phyloP scores from a whole-genome alignment of 2,113 vertebrate species.

The Corydoras sp. region DNA sequence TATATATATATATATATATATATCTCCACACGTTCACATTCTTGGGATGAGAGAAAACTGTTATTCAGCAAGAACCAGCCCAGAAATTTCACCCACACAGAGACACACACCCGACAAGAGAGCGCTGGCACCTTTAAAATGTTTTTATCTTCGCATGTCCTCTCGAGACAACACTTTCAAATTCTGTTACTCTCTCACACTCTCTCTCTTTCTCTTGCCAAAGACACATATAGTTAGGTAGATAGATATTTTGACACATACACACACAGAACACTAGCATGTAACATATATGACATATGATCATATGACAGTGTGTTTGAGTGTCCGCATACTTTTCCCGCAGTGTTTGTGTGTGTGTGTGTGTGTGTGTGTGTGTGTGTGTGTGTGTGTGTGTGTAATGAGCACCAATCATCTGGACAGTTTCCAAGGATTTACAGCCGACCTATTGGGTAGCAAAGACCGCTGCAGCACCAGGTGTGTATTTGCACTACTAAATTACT shows the following conservation, averaged over 20 bases:
- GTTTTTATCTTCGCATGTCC: constrained; percentile 48
- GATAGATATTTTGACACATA: too few relatives aligned
- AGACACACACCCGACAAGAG: constrained; percentile 23
- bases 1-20: too few relatives aligned
- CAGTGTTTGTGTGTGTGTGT: neutral
- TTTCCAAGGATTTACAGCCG: constrained; percentile 26
- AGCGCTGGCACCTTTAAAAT: constrained; percentile 12
- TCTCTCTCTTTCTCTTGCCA: constrained; percentile 6
- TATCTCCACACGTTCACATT: too few relatives aligned
- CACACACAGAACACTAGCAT: constrained; percentile 9
- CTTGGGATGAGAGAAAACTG: constrained; percentile 3
- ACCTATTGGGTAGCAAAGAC: constrained; percentile 15
- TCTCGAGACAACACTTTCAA: constrained; percentile 41
- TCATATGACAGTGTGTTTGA: too few relatives aligned
- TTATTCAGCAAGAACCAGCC: constrained; percentile 16
- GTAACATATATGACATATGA: neutral
- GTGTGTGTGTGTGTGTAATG: neutral
- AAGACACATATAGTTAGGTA: neutral
- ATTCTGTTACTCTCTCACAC: constrained; percentile 8
- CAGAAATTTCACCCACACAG: constrained; percentile 18
- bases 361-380: neutral
- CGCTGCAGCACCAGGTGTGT: constrained; percentile 5
- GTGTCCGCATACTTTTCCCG: too few relatives aligned
- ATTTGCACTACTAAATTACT: neutral
- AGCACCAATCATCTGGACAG: constrained; percentile 21